Percentiles rank a stretch among this genome's conserved stretches.
These are phyloP conservation scores for Trichonephila clavipes DNA, from an alignment of 1,140 invertebrate species.

Conservation along the genomic window DNA sequence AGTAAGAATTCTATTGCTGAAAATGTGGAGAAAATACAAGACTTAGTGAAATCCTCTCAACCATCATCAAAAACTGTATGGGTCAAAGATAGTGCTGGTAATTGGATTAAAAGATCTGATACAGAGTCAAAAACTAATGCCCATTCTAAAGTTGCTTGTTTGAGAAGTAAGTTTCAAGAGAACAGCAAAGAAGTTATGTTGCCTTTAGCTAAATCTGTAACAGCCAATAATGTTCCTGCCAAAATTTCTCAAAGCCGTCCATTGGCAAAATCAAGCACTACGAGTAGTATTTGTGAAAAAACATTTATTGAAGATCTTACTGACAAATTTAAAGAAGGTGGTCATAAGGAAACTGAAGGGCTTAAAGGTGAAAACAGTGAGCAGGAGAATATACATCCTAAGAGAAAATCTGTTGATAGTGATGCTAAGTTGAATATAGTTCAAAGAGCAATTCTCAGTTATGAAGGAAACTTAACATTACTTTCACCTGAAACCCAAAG, in stretches of 20 bases:
- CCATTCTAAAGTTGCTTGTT: slow-evolving; percentile 57
- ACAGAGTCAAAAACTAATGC: slow-evolving; percentile 16
- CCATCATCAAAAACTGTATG: slow-evolving; percentile 56
- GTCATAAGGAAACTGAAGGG: background rate
- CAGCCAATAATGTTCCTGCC: slow-evolving; percentile 44
- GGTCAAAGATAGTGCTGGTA: slow-evolving; percentile 58
- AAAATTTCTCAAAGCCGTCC: slow-evolving; percentile 52
- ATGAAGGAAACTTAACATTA: slow-evolving; percentile 75
- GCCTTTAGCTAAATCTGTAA: slow-evolving; percentile 67
- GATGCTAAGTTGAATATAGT: slow-evolving; percentile 74
- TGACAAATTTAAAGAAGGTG: background rate
- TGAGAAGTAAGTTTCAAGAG: slow-evolving; percentile 66
- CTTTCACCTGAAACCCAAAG: slow-evolving; percentile 76
- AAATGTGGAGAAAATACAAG: slow-evolving; percentile 58
- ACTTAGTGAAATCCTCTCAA: slow-evolving; percentile 49
- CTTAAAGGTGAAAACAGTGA: background rate
- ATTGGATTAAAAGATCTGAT: slow-evolving; percentile 60
- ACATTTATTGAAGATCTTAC: background rate
- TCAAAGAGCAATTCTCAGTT: slow-evolving; percentile 77
- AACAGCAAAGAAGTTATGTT: background rate
- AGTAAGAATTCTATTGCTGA: background rate
- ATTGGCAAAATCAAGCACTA: slow-evolving; percentile 72
- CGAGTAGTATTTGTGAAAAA: slow-evolving; percentile 73
- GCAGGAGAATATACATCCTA: background rate
- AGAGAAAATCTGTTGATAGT: slow-evolving; percentile 56